Conservation (phyloP, 2,113 vertebrate species). For the Pipa parva region DNA sequence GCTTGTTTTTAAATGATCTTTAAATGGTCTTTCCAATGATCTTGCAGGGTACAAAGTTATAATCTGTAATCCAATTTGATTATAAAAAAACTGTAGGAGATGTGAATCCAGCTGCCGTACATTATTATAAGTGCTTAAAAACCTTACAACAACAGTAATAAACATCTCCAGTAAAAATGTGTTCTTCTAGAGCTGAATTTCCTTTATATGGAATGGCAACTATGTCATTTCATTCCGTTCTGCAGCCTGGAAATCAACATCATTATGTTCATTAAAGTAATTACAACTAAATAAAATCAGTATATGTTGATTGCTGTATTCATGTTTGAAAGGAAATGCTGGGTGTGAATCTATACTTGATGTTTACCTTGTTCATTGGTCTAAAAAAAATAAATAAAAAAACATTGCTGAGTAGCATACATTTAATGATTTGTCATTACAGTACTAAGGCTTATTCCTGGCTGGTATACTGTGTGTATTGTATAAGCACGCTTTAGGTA, state of each 20-base stretch:
- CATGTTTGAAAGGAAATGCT: slow-evolving; percentile 17
- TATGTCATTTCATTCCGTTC: not conserved
- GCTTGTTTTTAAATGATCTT: too few relatives aligned
- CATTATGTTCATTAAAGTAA: slow-evolving; percentile 23
- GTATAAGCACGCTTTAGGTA: too few relatives aligned
- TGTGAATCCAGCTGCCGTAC: slow-evolving; percentile 17
- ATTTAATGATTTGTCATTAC: too few relatives aligned
- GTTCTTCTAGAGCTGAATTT: not conserved
- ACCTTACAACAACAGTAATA: not conserved
- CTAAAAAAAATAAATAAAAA: too few relatives aligned
- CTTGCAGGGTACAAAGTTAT: too few relatives aligned
- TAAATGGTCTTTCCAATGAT: too few relatives aligned
- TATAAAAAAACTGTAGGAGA: not conserved
- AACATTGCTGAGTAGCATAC: too few relatives aligned
- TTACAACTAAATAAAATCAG: slow-evolving; percentile 11
- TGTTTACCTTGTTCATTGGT: slow-evolving; percentile 7
- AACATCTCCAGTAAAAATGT: not conserved
- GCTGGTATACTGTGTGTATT: too few relatives aligned
- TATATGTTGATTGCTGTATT: slow-evolving; percentile 28
- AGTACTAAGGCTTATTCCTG: too few relatives aligned
- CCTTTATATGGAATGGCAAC: not conserved
- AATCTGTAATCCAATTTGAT: too few relatives aligned
- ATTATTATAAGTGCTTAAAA: not conserved
- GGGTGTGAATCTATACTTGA: not conserved
- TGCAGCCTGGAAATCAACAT: slow-evolving; percentile 5